phyloP scores from a whole-genome alignment of 2,113 vertebrate genomes.

The Melospiza georgiana region DNA sequence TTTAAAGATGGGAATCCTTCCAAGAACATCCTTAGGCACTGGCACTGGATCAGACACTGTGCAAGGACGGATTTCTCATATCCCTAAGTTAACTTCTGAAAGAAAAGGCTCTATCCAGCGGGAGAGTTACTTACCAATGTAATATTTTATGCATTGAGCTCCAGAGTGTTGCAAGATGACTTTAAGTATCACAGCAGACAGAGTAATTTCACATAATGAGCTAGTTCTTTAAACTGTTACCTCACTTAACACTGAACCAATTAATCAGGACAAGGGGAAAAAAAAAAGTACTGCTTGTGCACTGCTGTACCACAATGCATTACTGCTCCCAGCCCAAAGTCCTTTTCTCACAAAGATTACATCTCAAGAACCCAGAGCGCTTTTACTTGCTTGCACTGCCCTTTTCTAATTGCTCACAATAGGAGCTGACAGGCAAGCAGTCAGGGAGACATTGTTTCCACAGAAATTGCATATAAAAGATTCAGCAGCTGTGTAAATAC shows the following conservation, averaged over 20 bases:
- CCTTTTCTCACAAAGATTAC: not conserved
- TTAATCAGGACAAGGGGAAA: conserved; percentile 27
- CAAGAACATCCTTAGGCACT: conserved; percentile 51
- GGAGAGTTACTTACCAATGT: conserved; percentile 28
- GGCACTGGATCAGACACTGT: conserved; percentile 41
- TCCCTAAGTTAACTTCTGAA: conserved; percentile 13
- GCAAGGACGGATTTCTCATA: conserved; percentile 17
- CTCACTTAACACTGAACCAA: conserved; percentile 36
- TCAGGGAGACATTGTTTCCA: not conserved
- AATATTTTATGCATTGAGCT: conserved; percentile 52
- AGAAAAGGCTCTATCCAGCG: not conserved
- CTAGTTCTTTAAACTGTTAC: conserved; percentile 56
- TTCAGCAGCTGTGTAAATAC: not conserved
- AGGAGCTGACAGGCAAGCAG: not conserved
- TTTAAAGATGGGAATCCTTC: conserved; percentile 37
- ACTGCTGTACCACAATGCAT: not conserved
- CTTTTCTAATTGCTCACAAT: conserved; percentile 20
- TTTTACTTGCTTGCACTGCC: not conserved
- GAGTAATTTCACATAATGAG: conserved; percentile 35
- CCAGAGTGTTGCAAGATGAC: not conserved
- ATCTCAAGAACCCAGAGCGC: not conserved
- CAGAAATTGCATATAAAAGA: conserved; percentile 17
- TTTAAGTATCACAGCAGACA: conserved; percentile 41
- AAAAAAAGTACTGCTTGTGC: not conserved
- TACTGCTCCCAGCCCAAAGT: not conserved